phyloP scores from a whole-genome alignment of 2,797 vertebrate genomes.

The Labroides dimidiatus region DNA sequence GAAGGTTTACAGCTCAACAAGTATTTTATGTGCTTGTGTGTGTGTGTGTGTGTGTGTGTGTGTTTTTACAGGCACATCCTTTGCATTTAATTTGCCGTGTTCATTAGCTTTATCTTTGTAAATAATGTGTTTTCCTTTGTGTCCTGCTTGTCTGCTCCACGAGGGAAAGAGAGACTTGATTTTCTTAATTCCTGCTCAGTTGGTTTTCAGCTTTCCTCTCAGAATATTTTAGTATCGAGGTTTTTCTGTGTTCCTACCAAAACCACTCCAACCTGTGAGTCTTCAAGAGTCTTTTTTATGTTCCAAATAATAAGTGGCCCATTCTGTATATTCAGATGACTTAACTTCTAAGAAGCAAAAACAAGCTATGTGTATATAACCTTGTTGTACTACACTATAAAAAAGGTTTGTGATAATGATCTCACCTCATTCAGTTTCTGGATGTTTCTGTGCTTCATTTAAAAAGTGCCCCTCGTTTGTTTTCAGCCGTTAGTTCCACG shows the following conservation, averaged over 20 bases:
- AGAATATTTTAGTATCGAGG: slow-evolving; percentile 56
- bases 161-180: slow-evolving; percentile 20
- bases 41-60: slow-evolving; percentile 23
- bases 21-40: slow-evolving; percentile 42
- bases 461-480: slow-evolving; percentile 35
- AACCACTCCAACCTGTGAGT: slow-evolving; percentile 61
- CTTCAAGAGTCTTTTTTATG: slow-evolving; percentile 53
- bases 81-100: slow-evolving; percentile 68
- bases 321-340: slow-evolving; percentile 63
- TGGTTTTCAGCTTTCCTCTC: slow-evolving; percentile 42
- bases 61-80: slow-evolving; percentile 47
- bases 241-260: slow-evolving; percentile 59
- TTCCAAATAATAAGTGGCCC: slow-evolving; percentile 45
- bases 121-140: slow-evolving; percentile 27
- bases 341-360: slow-evolving; percentile 75
- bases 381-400: slow-evolving; percentile 70
- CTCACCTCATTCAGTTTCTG: slow-evolving; percentile 60
- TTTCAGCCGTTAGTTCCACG: slow-evolving; percentile 34
- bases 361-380: slow-evolving; percentile 77
- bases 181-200: slow-evolving; percentile 39
- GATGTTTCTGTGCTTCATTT: slow-evolving; percentile 57
- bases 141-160: slow-evolving; percentile 30
- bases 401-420: slow-evolving; percentile 77
- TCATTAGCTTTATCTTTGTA: slow-evolving; percentile 71
- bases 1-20: slow-evolving; percentile 63